Evolutionary conservation across 2,797 vertebrate species (phyloP), one percentile per base, ranked within the genome.

Genomic region (Vireo griseus): DNA sequence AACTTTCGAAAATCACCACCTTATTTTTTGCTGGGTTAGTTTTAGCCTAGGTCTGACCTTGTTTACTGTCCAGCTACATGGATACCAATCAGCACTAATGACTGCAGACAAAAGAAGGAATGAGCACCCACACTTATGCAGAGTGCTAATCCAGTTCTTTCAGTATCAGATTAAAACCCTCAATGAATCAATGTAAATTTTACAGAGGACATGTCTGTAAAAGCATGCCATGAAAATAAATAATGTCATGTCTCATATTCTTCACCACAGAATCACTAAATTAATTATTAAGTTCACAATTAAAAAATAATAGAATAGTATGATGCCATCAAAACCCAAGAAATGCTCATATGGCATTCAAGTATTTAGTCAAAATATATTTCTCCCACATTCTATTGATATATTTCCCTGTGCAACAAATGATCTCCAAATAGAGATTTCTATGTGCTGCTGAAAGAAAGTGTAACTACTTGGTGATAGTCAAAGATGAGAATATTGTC

Each of bases 1-100:
- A 71, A 3, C 13, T 67, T 50, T 42, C 29, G 3, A 5, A 2
- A 3, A 22, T 2, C 3, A 7, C 8, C 2, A 11, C 9, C 20
- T 51, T 20, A 16, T 58, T 74, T 90, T 94, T 35, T 59, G 9
- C 6, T 28, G 20, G 3, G 6, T 65, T 84, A 29, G 2, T 65
- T 77, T 73, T 63, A 61, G 29, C 10, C 50, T 57, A 47, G 21
- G 17, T 68, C 45, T 76, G 19, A 44, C 8, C 45, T 28, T 20
- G 24, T 47, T 68, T 28, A 33, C 31, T 40, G 11, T n/a, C 51
- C 52, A 65, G 50, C 47, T 72, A 16, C 42, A 31, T 8, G 15
- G 21, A 35, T 50, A 77, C 10, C 11, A 61, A n/a, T n/a, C 45
- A 78, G 45, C 21, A 33, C 2, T 74, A 80, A 61, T 5, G 12